Evolutionary conservation across 2,888 invertebrate species (phyloP).

Genomic region (Metopia argyrocephala): DNA sequence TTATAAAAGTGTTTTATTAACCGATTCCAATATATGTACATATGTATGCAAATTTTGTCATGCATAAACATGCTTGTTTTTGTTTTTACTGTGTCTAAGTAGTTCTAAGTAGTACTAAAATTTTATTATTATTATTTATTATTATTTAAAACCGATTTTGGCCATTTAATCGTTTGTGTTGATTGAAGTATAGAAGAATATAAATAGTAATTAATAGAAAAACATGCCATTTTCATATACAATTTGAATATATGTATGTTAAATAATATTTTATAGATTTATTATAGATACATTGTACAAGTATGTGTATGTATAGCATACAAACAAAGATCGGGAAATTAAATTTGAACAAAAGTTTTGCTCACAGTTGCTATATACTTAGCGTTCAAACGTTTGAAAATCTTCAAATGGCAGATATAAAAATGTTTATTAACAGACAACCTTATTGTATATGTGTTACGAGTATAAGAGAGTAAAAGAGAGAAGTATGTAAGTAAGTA

Average conservation of each 20-base stretch:
- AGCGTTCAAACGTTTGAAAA: conserved; percentile 67
- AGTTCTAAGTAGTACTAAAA: conserved; percentile 21
- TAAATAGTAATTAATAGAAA: conserved; percentile 36
- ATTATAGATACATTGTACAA: background rate
- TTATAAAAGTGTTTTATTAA: background rate
- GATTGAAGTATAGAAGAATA: conserved; percentile 36
- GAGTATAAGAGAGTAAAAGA: background rate
- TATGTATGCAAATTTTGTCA: conserved; percentile 51
- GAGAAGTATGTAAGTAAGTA: background rate
- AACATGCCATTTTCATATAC: conserved; percentile 59
- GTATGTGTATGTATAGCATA: conserved; percentile 23
- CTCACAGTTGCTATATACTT: conserved; percentile 65
- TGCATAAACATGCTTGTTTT: conserved; percentile 60
- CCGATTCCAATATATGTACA: background rate
- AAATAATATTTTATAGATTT: no score
- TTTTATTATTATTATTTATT: background rate
- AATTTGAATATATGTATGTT: background rate
- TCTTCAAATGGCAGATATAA: conserved; percentile 76
- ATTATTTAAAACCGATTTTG: conserved; percentile 16
- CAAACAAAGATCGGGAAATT: conserved; percentile 33
- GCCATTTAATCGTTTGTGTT: conserved; percentile 28
- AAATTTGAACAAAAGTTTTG: conserved; percentile 37
- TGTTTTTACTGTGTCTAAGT: conserved; percentile 25
- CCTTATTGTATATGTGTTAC: conserved; percentile 66
- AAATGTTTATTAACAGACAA: conserved; percentile 78